phyloP scores from a whole-genome alignment of 2,888 invertebrate species.

The Acronicta leporina region DNA sequence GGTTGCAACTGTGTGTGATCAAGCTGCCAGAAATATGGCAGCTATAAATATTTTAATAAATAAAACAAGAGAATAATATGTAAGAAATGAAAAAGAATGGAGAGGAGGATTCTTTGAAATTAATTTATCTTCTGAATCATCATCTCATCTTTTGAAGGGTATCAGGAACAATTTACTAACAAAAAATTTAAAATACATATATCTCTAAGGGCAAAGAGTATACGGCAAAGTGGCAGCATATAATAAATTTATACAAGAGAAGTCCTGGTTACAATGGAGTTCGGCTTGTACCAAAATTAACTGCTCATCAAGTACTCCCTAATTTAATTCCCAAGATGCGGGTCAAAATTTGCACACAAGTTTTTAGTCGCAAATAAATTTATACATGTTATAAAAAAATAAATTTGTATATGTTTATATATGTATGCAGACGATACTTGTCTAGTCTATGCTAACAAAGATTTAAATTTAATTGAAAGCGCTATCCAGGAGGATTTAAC shows the following conservation, averaged over 20 bases:
- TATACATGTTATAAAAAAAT: too few species aligned
- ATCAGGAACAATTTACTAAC: too few species aligned
- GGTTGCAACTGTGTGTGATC: not conserved
- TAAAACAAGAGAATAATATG: not conserved
- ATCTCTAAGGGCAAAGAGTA: not conserved
- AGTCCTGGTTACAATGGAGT: not conserved
- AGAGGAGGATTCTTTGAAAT: not conserved
- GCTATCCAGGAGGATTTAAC: slow-evolving; percentile 7
- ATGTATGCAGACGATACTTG: too few species aligned
- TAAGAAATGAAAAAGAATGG: not conserved
- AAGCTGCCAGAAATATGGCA: not conserved
- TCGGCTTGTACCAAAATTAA: not conserved
- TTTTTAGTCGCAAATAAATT: not conserved
- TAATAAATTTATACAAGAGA: not conserved
- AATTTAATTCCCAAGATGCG: not conserved
- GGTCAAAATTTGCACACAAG: not conserved
- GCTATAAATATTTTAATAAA: not conserved
- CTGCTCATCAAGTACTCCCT: not conserved
- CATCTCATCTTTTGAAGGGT: too few species aligned
- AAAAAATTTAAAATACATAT: not conserved
- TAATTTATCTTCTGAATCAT: too few species aligned
- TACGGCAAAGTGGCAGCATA: not conserved
- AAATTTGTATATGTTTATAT: too few species aligned
- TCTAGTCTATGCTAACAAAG: too few species aligned
- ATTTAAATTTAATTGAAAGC: slow-evolving; percentile 5